These are phyloP conservation scores for Steinernema carpocapsae DNA, from an alignment of 2,888 invertebrate genomes.

Conservation along the genomic window DNA sequence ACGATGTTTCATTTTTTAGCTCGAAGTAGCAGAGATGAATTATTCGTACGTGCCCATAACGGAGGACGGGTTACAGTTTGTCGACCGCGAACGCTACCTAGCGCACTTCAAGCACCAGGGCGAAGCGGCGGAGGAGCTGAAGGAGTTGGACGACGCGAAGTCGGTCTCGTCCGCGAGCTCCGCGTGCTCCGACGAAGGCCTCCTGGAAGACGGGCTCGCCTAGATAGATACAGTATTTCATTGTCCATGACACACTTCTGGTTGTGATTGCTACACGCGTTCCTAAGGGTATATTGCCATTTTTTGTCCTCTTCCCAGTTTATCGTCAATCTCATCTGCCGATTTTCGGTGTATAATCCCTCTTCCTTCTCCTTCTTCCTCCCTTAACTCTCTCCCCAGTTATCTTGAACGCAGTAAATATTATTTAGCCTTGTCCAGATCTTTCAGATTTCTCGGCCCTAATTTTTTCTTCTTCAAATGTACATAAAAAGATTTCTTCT, in stretches of 20 bases:
- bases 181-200: slow-evolving; percentile 22
- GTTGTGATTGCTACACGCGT: slow-evolving; percentile 18
- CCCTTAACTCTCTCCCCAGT: neutral
- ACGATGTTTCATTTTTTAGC: slow-evolving; percentile 30
- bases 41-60: slow-evolving; percentile 31
- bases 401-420: neutral
- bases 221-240: neutral
- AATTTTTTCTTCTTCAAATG: neutral
- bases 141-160: slow-evolving; percentile 6
- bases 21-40: slow-evolving; percentile 33
- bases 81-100: slow-evolving; percentile 18
- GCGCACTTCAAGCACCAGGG: neutral
- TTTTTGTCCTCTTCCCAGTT: neutral
- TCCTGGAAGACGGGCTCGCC: neutral
- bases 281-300: slow-evolving; percentile 31
- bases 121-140: neutral
- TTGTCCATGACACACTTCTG: slow-evolving; percentile 19
- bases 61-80: slow-evolving; percentile 30
- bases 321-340: slow-evolving; percentile 10
- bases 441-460: slow-evolving; percentile 18
- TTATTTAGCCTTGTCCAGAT: slow-evolving; percentile 20
- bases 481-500: slow-evolving; percentile 16
- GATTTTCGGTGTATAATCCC: neutral
- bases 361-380: neutral
- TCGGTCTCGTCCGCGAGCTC: slow-evolving; percentile 10